A percentile compares a stretch with the other conserved stretches of the same genome.
These are phyloP conservation scores for Peucedramus taeniatus DNA, from an alignment of 2,113 vertebrate species.

Conservation along the genomic window DNA sequence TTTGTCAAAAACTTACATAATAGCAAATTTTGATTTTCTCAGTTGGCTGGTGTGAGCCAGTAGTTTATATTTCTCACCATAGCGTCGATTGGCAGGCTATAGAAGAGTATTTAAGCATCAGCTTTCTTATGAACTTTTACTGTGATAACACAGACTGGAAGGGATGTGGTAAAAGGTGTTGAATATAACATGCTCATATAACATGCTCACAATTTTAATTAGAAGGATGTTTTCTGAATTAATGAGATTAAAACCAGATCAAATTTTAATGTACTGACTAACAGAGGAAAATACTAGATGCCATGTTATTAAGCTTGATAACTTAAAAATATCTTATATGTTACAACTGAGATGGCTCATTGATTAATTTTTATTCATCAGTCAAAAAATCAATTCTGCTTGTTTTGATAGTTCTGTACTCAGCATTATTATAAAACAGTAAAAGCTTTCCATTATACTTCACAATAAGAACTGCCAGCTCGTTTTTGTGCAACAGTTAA, in stretches of 20 bases:
- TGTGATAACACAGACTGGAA: neutral
- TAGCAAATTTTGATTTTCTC: neutral
- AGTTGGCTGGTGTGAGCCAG: neutral
- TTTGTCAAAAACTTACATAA: neutral
- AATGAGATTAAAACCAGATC: neutral
- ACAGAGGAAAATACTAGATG: neutral
- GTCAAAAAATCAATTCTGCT: neutral
- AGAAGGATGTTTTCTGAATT: neutral
- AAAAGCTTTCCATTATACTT: neutral
- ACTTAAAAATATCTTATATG: neutral
- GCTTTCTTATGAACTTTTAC: neutral
- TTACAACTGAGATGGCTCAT: neutral
- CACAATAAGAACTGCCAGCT: neutral
- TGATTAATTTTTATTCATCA: neutral
- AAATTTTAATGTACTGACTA: neutral
- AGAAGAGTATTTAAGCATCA: neutral
- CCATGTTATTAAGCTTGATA: neutral
- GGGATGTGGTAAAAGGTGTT: neutral
- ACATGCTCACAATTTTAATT: neutral
- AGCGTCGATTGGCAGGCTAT: accelerated
- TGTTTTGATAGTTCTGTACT: neutral
- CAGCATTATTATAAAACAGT: neutral
- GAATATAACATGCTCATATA: neutral
- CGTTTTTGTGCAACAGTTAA: neutral
- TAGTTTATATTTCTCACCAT: neutral